Evolutionary conservation across 1,140 invertebrate species (phyloP).

Genomic region (Whitmania pigra): DNA sequence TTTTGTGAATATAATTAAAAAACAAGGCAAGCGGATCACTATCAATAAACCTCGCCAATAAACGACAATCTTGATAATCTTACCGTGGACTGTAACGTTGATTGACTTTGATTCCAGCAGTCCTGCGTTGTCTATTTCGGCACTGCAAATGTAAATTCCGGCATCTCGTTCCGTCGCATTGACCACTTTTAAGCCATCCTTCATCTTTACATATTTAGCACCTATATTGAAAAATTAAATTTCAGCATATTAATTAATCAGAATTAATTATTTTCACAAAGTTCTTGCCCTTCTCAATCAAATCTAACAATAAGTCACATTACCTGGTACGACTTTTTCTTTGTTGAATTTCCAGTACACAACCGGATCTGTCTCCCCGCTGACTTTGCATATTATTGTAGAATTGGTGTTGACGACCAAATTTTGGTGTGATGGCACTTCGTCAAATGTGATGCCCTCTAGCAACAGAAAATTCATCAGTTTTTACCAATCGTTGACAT

Average conservation of each 20-base stretch:
- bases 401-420: slow-evolving; percentile 3
- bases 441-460: slow-evolving; percentile 11
- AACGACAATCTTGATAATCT: not conserved
- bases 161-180: not conserved
- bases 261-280: not conserved
- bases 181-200: not conserved
- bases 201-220: not conserved
- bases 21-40: not conserved
- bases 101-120: not conserved
- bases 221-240: not conserved
- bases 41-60: not conserved
- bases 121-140: not conserved
- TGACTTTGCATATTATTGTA: not conserved
- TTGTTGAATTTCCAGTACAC: not conserved
- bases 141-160: not conserved
- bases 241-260: not conserved
- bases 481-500: not conserved
- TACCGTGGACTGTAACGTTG: not conserved
- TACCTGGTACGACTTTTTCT: not conserved
- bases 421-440: not conserved
- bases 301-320: not conserved
- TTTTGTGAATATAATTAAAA: slow-evolving; percentile 4
- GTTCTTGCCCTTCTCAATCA: not conserved
- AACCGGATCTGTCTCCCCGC: not conserved
- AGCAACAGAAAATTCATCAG: not conserved